These are phyloP conservation scores for Gandaritis pyraliata DNA, from an alignment of 2,888 invertebrate species.

Conservation along the genomic window DNA sequence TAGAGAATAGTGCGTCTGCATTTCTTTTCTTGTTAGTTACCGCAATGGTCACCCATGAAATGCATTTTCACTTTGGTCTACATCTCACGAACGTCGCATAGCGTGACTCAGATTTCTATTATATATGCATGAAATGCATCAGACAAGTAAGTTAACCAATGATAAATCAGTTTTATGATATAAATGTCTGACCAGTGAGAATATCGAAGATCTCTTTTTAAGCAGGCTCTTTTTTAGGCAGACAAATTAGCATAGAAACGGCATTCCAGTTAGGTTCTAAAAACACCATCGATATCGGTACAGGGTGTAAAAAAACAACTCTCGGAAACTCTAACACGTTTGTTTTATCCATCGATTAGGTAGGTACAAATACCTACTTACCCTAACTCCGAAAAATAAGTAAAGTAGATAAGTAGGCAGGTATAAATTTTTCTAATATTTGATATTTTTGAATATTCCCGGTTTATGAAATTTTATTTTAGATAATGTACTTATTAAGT, in stretches of 20 bases:
- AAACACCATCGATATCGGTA: constrained; percentile 10
- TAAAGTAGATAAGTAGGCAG: no score
- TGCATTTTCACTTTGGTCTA: constrained; percentile 21
- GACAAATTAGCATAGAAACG: constrained; percentile 27
- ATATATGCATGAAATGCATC: constrained; percentile 31
- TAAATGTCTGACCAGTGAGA: constrained; percentile 13
- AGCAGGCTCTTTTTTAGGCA: constrained; percentile 17
- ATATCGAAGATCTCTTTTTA: constrained; percentile 17
- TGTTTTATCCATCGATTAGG: no score
- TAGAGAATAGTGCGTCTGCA: background rate
- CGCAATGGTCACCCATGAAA: constrained; percentile 5
- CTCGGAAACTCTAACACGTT: background rate
- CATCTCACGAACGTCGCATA: constrained; percentile 25
- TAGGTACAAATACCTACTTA: no score
- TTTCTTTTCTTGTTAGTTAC: background rate
- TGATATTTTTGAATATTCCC: no score
- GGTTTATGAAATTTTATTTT: no score
- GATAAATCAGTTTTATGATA: constrained; percentile 1
- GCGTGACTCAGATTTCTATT: constrained; percentile 39
- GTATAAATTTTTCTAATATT: no score
- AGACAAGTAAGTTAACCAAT: constrained; percentile 15
- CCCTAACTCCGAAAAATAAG: no score
- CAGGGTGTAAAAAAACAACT: no score
- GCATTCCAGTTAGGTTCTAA: constrained; percentile 19
- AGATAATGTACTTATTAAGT: no score